Percentiles rank a stretch among this genome's conserved stretches.
Evolutionary conservation across 2,113 vertebrate species (phyloP).

Genomic region (Pterocles gutturalis): DNA sequence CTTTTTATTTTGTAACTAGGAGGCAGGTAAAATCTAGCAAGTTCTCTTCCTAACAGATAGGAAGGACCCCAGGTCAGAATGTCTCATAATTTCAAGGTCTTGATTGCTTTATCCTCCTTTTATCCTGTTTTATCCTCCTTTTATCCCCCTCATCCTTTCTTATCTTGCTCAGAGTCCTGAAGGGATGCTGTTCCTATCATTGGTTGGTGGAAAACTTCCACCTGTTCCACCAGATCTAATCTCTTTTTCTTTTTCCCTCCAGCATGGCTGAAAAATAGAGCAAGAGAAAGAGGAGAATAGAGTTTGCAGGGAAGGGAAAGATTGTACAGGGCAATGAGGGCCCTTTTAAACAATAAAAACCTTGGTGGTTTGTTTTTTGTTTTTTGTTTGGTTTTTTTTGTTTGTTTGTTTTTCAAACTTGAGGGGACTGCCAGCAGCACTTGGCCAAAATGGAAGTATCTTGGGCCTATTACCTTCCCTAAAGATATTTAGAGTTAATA

Average conservation of each 20-base stretch:
- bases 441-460: not conserved
- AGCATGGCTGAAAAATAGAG: not conserved
- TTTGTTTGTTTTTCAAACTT: not conserved
- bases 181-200: not conserved
- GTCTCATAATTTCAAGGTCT: not conserved
- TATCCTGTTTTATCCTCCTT: not conserved
- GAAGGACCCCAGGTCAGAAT: not conserved
- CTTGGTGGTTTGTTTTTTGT: not conserved
- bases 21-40: not conserved
- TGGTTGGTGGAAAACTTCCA: not conserved
- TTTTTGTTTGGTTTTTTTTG: not conserved
- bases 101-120: not conserved
- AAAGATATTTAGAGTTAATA: not conserved
- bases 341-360: not conserved
- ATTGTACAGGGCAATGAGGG: not conserved
- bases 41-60: not conserved
- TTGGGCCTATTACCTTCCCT: not conserved
- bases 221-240: not conserved
- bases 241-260: not conserved
- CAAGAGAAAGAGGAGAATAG: not conserved
- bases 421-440: not conserved
- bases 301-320: not conserved
- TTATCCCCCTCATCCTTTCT: not conserved
- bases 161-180: not conserved
- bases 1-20: not conserved